phyloP scores from a whole-genome alignment of 2,888 invertebrate genomes.

The Microctonus hyperodae region DNA sequence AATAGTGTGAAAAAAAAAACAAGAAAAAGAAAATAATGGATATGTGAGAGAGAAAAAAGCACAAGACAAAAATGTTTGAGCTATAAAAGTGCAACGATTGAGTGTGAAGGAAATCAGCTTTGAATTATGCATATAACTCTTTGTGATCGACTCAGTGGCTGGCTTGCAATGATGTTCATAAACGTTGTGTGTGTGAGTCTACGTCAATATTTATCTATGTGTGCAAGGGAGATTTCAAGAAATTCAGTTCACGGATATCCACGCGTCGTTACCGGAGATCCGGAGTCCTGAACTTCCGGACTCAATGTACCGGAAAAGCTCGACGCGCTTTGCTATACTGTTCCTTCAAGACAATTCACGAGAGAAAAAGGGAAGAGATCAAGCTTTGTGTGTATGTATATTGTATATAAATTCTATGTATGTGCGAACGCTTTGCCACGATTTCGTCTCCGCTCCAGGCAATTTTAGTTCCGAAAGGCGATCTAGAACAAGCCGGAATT shows the following conservation, averaged over 20 bases:
- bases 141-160: constrained; percentile 25
- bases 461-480: constrained; percentile 9
- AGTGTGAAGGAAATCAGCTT: constrained; percentile 2
- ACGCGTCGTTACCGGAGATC: constrained; percentile 24
- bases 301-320: constrained; percentile 21
- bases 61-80: neutral
- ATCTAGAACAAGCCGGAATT: neutral
- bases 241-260: constrained; percentile 28
- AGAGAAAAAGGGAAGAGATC: neutral
- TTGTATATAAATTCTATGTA: neutral
- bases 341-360: constrained; percentile 17
- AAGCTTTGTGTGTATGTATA: neutral
- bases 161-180: neutral
- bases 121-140: constrained; percentile 29
- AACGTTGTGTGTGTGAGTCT: neutral
- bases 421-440: constrained; percentile 2
- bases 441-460: neutral
- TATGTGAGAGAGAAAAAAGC: neutral
- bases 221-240: neutral
- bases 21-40: too few species aligned
- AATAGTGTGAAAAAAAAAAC: constrained; percentile 7
- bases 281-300: constrained; percentile 20
- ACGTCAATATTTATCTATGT: too few species aligned
- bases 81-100: neutral
- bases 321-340: neutral